Base-by-base conservation (phyloP, 2,113 vertebrate genomes). In the Quiscalus mexicanus region DNA sequence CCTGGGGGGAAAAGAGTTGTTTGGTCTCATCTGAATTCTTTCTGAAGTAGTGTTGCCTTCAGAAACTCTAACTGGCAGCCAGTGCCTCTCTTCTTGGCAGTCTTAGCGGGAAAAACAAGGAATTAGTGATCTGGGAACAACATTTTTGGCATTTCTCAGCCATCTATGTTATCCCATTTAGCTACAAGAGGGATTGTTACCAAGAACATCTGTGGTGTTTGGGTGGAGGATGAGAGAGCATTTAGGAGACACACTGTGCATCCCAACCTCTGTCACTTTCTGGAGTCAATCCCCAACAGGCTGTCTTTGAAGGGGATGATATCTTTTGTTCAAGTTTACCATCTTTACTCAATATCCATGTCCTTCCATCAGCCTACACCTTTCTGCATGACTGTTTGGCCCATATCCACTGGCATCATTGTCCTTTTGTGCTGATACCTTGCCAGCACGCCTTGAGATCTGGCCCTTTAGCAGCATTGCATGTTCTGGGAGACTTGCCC, bases 1-100 rank as follows among this genome's bases (percentile, higher is more conserved):
- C 64, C 33, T 90, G 30, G 50, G 56, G 22, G 33, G 12, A 93
- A 67, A 90, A 56, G 11, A 71, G 12, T 95, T 60, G 21, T 81
- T 94, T 95, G 68, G 33, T 89, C 80, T 90, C 83, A 89, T 81
- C 52, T 89, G 60, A 84, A 78, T 91, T 95, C 69, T 89, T 90
- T 84, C 80, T 78, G 47, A 69, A 93, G 52, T 41, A 92, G 15
- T 59, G 35, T 81, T 93, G 44, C 60, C 80, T 90, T 87, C 42
- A 71, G 80, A 90, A 93, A 81, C 47, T 89, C 84, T 78, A 70
- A 63, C 59, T 95, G 68, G 55, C 79, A 92, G 71, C 47, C 59
- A 59, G 11, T 74, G 64, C 42, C 55, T 95, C 27, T 89, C 80
- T 90, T 85, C 67, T 96, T 95, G 96, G 89, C 83, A 89, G 39